Conservation (phyloP, 2,113 vertebrate genomes). For the Takifugu bimaculatus region DNA sequence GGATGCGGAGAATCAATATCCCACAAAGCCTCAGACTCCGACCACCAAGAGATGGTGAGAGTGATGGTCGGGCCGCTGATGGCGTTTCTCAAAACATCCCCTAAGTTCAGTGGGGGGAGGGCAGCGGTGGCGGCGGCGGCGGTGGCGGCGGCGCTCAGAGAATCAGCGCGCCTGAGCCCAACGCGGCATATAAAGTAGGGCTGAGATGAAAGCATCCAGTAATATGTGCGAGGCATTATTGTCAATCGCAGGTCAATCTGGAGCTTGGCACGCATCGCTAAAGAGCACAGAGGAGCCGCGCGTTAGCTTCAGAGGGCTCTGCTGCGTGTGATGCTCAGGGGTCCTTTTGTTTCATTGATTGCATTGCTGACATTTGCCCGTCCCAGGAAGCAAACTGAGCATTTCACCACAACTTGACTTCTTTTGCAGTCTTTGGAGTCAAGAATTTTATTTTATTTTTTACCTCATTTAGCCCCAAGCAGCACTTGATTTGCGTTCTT, state of each 20-base stretch:
- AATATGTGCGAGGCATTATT: slow-evolving; percentile 40
- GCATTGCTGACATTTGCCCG: slow-evolving; percentile 29
- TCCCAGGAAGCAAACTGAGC: slow-evolving; percentile 4
- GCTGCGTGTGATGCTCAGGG: neutral
- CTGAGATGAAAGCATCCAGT: slow-evolving; percentile 43
- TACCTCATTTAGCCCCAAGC: slow-evolving; percentile 31
- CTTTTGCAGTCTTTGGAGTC: slow-evolving; percentile 33
- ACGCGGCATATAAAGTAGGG: slow-evolving; percentile 40
- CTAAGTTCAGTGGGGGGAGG: slow-evolving; percentile 39
- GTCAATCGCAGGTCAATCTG: slow-evolving; percentile 39
- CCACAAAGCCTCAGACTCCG: slow-evolving; percentile 73
- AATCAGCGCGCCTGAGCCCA: slow-evolving; percentile 37
- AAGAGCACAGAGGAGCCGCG: too few relatives aligned
- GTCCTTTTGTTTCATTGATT: slow-evolving; percentile 42
- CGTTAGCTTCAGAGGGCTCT: too few relatives aligned
- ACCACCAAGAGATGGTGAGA: slow-evolving; percentile 68
- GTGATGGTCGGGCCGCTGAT: slow-evolving; percentile 68
- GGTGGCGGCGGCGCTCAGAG: neutral
- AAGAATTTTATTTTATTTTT: neutral
- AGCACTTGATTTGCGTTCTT: slow-evolving; percentile 24
- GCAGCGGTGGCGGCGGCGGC: neutral
- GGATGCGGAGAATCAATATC: slow-evolving; percentile 78
- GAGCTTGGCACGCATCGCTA: slow-evolving; percentile 16
- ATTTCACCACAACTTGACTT: slow-evolving; percentile 9
- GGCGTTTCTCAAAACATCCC: slow-evolving; percentile 60